These are phyloP conservation scores for Drosophila gunungcola DNA, from an alignment of 1,140 invertebrate species.

Conservation along the genomic window DNA sequence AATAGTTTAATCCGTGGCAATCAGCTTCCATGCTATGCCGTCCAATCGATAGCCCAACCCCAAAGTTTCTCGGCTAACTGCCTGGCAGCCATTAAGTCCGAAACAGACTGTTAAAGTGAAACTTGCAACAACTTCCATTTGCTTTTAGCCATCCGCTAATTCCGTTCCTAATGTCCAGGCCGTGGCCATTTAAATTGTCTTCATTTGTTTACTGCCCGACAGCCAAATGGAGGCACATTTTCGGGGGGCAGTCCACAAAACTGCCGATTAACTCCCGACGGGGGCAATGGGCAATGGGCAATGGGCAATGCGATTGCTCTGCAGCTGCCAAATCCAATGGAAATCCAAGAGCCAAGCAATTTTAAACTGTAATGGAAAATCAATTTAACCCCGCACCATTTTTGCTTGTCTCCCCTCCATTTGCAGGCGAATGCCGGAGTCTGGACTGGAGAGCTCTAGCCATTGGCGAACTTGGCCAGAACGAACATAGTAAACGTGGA, in stretches of 20 bases:
- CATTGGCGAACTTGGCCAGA: slow-evolving; percentile 82
- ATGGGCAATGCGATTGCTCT: slow-evolving; percentile 42
- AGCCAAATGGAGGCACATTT: slow-evolving; percentile 13
- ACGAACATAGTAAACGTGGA: slow-evolving; percentile 70
- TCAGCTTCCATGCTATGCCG: slow-evolving; percentile 3
- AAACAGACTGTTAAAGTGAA: slow-evolving; percentile 33
- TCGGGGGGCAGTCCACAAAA: slow-evolving; percentile 61
- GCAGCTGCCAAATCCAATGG: slow-evolving; percentile 79
- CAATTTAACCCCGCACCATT: slow-evolving; percentile 53
- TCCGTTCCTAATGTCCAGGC: slow-evolving; percentile 60
- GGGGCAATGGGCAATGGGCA: slow-evolving; percentile 25
- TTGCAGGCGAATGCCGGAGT: slow-evolving; percentile 78
- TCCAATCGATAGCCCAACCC: slow-evolving; percentile 18
- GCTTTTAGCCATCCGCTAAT: slow-evolving; percentile 50
- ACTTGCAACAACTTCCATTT: slow-evolving; percentile 55
- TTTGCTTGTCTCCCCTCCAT: neutral
- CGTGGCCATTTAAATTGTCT: slow-evolving; percentile 79
- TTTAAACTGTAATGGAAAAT: slow-evolving; percentile 82
- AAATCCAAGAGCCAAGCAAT: slow-evolving; percentile 77
- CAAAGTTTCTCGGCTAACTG: slow-evolving; percentile 10
- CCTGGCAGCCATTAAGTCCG: slow-evolving; percentile 25
- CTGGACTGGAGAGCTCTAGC: slow-evolving; percentile 58
- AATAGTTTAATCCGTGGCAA: neutral
- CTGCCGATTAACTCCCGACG: slow-evolving; percentile 72
- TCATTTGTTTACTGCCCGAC: slow-evolving; percentile 73